A percentile compares a stretch with the other conserved stretches of the same genome.
Conservation (phyloP, 2,888 invertebrate species). For the Desoria tigrina region DNA sequence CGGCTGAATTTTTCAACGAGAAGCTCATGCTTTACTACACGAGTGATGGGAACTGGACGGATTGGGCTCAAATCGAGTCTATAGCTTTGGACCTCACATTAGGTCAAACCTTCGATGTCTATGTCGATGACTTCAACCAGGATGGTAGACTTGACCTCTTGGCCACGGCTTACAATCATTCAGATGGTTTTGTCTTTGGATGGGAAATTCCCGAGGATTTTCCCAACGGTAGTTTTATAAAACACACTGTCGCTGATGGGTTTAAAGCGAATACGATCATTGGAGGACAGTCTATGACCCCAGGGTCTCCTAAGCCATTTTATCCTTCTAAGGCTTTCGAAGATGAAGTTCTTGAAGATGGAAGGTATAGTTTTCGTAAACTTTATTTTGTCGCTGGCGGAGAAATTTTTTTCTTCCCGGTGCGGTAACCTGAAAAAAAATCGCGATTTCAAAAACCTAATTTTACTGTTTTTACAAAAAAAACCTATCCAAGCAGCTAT, state of each 20-base stretch:
- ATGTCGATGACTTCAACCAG: constrained; percentile 53
- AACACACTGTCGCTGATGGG: constrained; percentile 51
- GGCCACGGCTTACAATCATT: constrained; percentile 51
- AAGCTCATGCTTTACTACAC: constrained; percentile 52
- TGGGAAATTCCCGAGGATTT: constrained; percentile 54
- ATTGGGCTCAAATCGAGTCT: constrained; percentile 48
- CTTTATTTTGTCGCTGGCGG: too few relatives aligned
- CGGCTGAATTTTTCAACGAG: constrained; percentile 54
- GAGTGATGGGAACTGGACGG: constrained; percentile 36
- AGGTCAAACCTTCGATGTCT: constrained; percentile 54
- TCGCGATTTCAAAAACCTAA: too few relatives aligned
- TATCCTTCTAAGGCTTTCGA: constrained; percentile 52
- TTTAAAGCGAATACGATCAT: constrained; percentile 53
- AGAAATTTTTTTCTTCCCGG: too few relatives aligned
- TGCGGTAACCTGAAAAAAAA: too few relatives aligned
- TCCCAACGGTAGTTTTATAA: constrained; percentile 37
- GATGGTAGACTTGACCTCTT: constrained; percentile 54
- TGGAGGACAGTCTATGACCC: constrained; percentile 54
- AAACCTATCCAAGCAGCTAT: too few relatives aligned
- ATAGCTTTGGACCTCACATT: constrained; percentile 50
- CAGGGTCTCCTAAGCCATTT: constrained; percentile 53
- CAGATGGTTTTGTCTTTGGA: constrained; percentile 50
- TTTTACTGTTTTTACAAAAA: too few relatives aligned
- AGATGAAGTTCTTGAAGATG: constrained; percentile 48
- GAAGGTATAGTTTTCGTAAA: constrained; percentile 35